phyloP scores from a whole-genome alignment of 2,113 vertebrate genomes.

The Aix galericulata region DNA sequence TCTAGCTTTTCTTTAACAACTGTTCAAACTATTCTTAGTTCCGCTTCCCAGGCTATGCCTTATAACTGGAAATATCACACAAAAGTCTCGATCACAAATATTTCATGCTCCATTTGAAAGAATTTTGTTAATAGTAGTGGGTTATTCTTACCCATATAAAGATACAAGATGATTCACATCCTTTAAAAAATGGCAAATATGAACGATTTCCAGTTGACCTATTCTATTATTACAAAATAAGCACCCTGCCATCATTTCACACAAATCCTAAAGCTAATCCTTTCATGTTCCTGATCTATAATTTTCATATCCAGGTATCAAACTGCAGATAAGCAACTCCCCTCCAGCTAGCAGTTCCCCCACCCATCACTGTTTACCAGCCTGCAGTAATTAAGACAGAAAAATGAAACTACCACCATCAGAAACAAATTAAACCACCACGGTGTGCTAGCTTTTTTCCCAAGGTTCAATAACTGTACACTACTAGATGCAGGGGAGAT shows the following conservation, averaged over 20 bases:
- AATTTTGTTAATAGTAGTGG: background rate
- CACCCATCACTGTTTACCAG: background rate
- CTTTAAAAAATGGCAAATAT: background rate
- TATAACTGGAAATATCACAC: background rate
- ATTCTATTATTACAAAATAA: background rate
- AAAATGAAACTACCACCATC: background rate
- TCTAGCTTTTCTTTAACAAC: constrained; percentile 34
- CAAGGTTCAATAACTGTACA: background rate
- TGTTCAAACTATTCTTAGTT: constrained; percentile 44
- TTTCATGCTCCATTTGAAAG: constrained; percentile 24
- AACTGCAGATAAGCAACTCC: background rate
- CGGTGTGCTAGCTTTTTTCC: background rate
- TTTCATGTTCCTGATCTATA: background rate
- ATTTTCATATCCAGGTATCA: constrained; percentile 26
- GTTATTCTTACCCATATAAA: background rate
- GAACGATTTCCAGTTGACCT: constrained; percentile 15
- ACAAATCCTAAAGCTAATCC: background rate
- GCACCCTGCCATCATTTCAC: background rate
- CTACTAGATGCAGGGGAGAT: background rate
- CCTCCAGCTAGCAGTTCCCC: background rate
- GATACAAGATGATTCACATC: background rate
- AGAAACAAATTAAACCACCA: background rate
- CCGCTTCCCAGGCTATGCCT: background rate
- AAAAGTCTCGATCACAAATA: background rate
- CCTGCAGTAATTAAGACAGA: background rate